Conservation (phyloP, 2,888 invertebrate species). For the Cheilosia pagana region DNA sequence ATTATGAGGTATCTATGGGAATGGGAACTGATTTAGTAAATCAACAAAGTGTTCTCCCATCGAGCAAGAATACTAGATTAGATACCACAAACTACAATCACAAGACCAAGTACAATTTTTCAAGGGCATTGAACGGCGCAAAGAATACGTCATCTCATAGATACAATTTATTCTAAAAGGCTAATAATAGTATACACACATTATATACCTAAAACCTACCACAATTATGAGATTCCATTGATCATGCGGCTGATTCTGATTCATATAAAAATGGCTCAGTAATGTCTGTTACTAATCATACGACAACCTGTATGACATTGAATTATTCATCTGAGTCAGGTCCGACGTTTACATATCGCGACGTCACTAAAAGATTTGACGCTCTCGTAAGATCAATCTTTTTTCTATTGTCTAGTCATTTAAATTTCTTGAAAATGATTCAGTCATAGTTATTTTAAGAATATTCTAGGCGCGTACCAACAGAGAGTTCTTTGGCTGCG, state of each 20-base stretch:
- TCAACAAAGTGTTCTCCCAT: not conserved
- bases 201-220: not conserved
- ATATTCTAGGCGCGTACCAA: not conserved
- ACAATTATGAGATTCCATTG: not conserved
- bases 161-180: not conserved
- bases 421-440: conserved; percentile 26
- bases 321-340: conserved; percentile 38
- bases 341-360: not conserved
- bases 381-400: conserved; percentile 11
- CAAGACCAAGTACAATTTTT: not conserved
- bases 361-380: conserved; percentile 36
- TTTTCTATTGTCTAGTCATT: not conserved
- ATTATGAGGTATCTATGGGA: no score
- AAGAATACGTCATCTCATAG: conserved; percentile 19
- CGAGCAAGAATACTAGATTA: no score
- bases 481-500: not conserved
- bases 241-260: conserved; percentile 16
- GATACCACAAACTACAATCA: not conserved
- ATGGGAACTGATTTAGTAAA: no score
- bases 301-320: conserved; percentile 19
- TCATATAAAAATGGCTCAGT: not conserved
- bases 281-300: conserved; percentile 23
- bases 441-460: conserved; percentile 49
- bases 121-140: conserved; percentile 7
- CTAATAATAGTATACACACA: conserved; percentile 1